These are phyloP conservation scores for Zeugodacus cucurbitae DNA, from an alignment of 1,140 invertebrate genomes.

Conservation along the genomic window DNA sequence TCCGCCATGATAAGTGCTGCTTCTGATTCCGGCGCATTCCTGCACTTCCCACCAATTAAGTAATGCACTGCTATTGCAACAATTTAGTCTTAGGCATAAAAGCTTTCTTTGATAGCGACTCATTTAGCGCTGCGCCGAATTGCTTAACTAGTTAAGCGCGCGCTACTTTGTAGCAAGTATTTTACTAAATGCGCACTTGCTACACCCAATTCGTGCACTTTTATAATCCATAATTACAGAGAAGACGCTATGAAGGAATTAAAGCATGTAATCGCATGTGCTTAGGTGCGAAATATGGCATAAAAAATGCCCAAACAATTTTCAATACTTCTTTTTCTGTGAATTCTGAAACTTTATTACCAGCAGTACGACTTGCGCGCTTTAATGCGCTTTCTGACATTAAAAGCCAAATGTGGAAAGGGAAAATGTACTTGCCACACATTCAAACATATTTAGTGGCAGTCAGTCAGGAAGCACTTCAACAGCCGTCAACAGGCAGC, in stretches of 20 bases:
- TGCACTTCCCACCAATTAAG: not conserved
- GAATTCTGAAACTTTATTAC: not conserved
- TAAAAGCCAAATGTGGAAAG: not conserved
- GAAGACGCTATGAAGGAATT: not conserved
- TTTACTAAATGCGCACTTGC: not conserved
- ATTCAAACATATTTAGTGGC: not conserved
- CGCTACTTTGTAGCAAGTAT: not conserved
- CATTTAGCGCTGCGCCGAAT: not conserved
- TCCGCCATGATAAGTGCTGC: not conserved
- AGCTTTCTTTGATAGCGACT: not conserved
- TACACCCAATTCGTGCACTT: not conserved
- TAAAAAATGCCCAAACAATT: not conserved
- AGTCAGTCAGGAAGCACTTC: not conserved
- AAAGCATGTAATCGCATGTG: conserved; percentile 10
- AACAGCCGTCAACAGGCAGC: not conserved
- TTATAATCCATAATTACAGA: not conserved
- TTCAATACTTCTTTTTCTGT: not conserved
- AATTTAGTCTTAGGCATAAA: not conserved
- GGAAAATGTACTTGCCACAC: not conserved
- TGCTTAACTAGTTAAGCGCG: not conserved
- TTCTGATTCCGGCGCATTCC: not conserved
- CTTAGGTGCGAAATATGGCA: conserved; percentile 26
- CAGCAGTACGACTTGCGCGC: not conserved
- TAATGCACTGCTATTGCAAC: not conserved
- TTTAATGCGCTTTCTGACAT: not conserved